These are phyloP conservation scores for Dasypolia templi DNA, from an alignment of 2,888 invertebrate genomes.

Conservation along the genomic window DNA sequence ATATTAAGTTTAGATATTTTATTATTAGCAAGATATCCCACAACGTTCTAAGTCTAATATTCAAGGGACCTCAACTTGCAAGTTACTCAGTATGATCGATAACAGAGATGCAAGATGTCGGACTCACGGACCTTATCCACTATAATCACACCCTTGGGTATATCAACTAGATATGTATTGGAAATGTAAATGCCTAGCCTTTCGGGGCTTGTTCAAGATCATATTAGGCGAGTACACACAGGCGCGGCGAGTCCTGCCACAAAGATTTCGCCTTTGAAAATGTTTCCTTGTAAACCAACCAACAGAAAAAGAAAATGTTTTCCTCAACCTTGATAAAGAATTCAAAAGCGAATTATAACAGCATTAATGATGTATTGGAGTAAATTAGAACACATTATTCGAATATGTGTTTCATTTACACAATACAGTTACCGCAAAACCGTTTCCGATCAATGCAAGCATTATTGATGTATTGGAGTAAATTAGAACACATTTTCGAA, in stretches of 20 bases:
- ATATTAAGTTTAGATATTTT: no score
- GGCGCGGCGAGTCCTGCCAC: no score
- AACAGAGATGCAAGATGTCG: slow-evolving; percentile 40
- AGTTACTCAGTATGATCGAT: slow-evolving; percentile 41
- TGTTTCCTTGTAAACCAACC: no score
- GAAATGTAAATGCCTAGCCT: slow-evolving; percentile 48
- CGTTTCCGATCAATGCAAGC: not conserved
- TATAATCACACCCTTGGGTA: slow-evolving; percentile 42
- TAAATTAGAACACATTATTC: not conserved
- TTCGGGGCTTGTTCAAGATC: slow-evolving; percentile 15
- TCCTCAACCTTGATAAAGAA: no score
- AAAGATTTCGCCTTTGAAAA: no score
- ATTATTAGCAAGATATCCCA: no score
- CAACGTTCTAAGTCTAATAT: not conserved
- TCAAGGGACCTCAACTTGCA: slow-evolving; percentile 1
- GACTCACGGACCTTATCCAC: slow-evolving; percentile 30
- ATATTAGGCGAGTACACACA: slow-evolving; percentile 4
- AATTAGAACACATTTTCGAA: no score
- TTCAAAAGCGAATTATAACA: no score
- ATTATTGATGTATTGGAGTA: no score
- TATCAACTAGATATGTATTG: slow-evolving; percentile 32
- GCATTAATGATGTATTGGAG: not conserved
- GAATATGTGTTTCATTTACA: not conserved
- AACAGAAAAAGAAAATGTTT: no score
- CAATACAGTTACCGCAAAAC: not conserved